A percentile compares a stretch with the other conserved stretches of the same genome.
These are phyloP conservation scores for Cephus pulcher DNA, from an alignment of 2,888 invertebrate genomes.

Conservation along the genomic window DNA sequence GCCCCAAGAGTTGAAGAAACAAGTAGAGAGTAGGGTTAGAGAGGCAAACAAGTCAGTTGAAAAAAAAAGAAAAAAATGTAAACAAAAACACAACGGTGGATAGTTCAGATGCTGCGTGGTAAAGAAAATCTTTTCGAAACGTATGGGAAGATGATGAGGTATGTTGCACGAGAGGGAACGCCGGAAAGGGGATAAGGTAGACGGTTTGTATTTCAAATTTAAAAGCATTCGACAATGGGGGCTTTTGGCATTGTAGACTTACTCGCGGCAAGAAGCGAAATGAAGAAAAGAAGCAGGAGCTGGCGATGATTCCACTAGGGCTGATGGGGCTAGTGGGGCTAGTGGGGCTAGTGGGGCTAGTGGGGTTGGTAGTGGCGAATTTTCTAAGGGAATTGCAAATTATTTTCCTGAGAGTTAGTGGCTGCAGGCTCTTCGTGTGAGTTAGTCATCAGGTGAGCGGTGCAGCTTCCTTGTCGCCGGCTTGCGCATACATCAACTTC, in stretches of 20 bases:
- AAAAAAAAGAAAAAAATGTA: neutral
- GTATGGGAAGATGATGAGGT: slow-evolving; percentile 16
- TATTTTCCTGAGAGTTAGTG: slow-evolving; percentile 59
- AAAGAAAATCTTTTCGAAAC: slow-evolving; percentile 10
- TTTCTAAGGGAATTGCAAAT: slow-evolving; percentile 60
- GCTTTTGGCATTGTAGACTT: slow-evolving; percentile 62
- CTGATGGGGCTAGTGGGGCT: slow-evolving; percentile 31
- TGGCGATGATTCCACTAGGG: slow-evolving; percentile 27
- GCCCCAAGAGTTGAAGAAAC: neutral
- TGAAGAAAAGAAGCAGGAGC: slow-evolving; percentile 29
- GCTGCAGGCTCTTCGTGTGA: slow-evolving; percentile 56
- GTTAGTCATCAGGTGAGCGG: slow-evolving; percentile 56
- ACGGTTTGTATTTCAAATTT: slow-evolving; percentile 64
- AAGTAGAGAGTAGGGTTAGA: neutral
- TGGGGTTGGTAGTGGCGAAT: slow-evolving; percentile 37
- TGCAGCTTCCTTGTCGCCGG: slow-evolving; percentile 52
- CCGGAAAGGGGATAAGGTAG: slow-evolving; percentile 43
- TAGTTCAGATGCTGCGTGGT: neutral
- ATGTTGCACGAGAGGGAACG: slow-evolving; percentile 18
- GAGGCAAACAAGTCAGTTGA: neutral
- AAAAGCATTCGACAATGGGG: slow-evolving; percentile 65
- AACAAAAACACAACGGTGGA: neutral
- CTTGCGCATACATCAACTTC: slow-evolving; percentile 12
- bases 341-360: slow-evolving; percentile 31
- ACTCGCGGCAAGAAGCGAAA: slow-evolving; percentile 35